These are phyloP conservation scores for Callipepla californica DNA, from an alignment of 2,113 vertebrate genomes.

Conservation along the genomic window DNA sequence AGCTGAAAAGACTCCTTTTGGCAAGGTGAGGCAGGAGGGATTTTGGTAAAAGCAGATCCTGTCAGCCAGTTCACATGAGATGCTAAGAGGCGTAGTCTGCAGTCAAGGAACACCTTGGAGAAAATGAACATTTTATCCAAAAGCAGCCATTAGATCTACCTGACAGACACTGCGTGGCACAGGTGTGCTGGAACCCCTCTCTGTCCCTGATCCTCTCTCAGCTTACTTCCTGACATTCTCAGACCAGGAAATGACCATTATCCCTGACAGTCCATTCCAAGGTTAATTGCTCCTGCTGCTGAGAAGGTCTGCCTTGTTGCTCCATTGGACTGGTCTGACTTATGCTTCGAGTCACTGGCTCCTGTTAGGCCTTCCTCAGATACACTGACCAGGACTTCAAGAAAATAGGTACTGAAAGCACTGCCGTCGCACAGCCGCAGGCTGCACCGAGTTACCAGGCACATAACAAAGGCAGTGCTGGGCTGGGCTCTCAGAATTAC, in stretches of 20 bases:
- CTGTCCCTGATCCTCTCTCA: not conserved
- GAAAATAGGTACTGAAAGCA: not conserved
- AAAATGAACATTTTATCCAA: not conserved
- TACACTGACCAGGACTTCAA: not conserved
- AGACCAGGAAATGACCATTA: not conserved
- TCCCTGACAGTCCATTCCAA: not conserved
- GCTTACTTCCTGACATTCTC: not conserved
- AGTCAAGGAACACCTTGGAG: not conserved
- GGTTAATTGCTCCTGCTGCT: not conserved
- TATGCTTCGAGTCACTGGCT: not conserved
- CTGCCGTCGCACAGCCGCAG: rapidly evolving
- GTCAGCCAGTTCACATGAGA: not conserved
- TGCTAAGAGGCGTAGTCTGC: not conserved
- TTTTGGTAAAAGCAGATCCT: not conserved
- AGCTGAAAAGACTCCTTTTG: rapidly evolving
- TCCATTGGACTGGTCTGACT: not conserved
- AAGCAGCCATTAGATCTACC: not conserved
- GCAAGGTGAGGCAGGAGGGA: not conserved
- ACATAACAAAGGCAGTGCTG: not conserved
- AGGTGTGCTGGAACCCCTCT: not conserved
- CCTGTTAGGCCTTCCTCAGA: not conserved
- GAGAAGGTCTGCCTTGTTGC: not conserved
- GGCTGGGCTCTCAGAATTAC: not conserved
- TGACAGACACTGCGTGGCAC: not conserved
- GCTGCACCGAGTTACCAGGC: not conserved